Conservation (phyloP, 2,113 vertebrate species). For the Ammodytes dubius region DNA sequence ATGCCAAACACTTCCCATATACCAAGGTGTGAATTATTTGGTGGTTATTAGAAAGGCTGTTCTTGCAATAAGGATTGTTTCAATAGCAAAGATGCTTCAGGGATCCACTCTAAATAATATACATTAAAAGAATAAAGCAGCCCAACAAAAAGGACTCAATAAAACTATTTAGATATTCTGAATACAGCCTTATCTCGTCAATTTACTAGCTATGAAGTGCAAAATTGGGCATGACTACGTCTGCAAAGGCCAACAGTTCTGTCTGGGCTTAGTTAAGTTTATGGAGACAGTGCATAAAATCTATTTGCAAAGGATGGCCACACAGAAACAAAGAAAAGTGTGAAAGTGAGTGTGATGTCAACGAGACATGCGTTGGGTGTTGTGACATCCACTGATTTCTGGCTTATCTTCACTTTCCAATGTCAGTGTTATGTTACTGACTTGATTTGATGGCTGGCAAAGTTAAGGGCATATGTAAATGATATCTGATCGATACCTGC, state of each 20-base stretch:
- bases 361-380: constrained; percentile 45
- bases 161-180: constrained; percentile 39
- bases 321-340: constrained; percentile 51
- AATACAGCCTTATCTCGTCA: constrained; percentile 51
- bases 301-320: constrained; percentile 49
- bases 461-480: constrained; percentile 68
- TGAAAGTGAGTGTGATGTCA: constrained; percentile 61
- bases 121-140: too few relatives aligned
- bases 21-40: constrained; percentile 71
- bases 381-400: constrained; percentile 52
- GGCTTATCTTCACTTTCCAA: constrained; percentile 14
- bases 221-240: constrained; percentile 63
- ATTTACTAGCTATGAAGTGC: constrained; percentile 57
- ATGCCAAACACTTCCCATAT: constrained; percentile 29
- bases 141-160: background rate
- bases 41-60: constrained; percentile 57
- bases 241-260: constrained; percentile 55
- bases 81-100: constrained; percentile 48
- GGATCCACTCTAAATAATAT: constrained; percentile 78
- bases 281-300: constrained; percentile 59
- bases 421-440: constrained; percentile 39
- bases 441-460: constrained; percentile 62
- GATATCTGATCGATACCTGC: constrained; percentile 62
- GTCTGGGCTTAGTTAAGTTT: constrained; percentile 64
- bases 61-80: constrained; percentile 45